Evolutionary conservation across 2,888 invertebrate genomes (phyloP).

Genomic region (Geophilus truncorum): DNA sequence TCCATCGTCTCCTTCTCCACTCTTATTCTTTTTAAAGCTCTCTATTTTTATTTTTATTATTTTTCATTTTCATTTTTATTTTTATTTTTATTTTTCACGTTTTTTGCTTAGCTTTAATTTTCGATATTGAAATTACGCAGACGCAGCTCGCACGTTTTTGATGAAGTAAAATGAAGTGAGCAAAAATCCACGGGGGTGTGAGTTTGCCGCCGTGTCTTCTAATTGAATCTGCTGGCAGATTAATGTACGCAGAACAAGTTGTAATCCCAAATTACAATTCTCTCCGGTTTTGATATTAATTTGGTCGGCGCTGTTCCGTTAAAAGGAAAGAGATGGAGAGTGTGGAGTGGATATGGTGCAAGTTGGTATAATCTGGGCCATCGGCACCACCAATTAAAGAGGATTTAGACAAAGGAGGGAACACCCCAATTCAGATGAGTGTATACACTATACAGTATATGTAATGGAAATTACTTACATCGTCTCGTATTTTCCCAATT

Average conservation of each 20-base stretch:
- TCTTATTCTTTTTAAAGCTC: too few species aligned
- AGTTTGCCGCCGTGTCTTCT: conserved; percentile 25
- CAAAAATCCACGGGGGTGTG: conserved; percentile 10
- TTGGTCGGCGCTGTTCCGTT: conserved; percentile 26
- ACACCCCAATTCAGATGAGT: background rate
- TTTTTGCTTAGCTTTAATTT: background rate
- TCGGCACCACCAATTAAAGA: conserved; percentile 21
- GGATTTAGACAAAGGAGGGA: conserved; percentile 6
- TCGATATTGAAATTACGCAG: background rate
- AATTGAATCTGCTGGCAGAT: conserved; percentile 26
- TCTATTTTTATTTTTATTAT: background rate
- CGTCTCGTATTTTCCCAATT: background rate
- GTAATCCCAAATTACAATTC: conserved; percentile 30
- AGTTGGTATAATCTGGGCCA: conserved; percentile 24
- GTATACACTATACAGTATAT: background rate
- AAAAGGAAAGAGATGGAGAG: conserved; percentile 1
- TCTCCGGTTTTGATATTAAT: conserved; percentile 30
- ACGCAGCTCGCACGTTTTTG: background rate
- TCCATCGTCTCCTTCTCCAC: too few species aligned
- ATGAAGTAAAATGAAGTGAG: conserved; percentile 18
- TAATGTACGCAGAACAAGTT: conserved; percentile 29
- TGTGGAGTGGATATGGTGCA: background rate
- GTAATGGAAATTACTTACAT: background rate
- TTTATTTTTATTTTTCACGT: background rate
- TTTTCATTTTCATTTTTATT: background rate